Evolutionary conservation across 2,888 invertebrate species (phyloP).

Genomic region (Drosophila nr. fundita): DNA sequence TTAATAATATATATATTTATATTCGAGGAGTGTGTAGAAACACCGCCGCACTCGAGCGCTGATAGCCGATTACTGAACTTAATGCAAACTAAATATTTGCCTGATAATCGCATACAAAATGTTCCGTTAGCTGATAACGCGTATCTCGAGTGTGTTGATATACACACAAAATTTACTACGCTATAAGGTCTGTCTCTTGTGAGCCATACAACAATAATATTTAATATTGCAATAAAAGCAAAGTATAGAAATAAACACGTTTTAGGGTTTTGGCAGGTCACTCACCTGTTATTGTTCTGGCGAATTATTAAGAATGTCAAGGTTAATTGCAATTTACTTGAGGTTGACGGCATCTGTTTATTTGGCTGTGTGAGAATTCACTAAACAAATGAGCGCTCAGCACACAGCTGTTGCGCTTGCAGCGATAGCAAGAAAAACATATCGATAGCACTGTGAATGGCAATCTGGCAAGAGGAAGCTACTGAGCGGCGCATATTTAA

Average conservation of each 20-base stretch:
- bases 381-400: slow-evolving; percentile 45
- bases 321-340: neutral
- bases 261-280: slow-evolving; percentile 1
- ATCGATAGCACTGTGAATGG: slow-evolving; percentile 24
- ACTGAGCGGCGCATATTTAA: neutral
- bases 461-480: neutral
- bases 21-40: slow-evolving; percentile 5
- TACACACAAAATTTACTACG: slow-evolving; percentile 3
- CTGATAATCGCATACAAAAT: slow-evolving; percentile 49
- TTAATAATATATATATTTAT: slow-evolving; percentile 4
- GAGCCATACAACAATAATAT: neutral
- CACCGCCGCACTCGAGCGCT: slow-evolving; percentile 50
- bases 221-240: slow-evolving; percentile 7
- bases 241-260: neutral
- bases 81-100: slow-evolving; percentile 28
- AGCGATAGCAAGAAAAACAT: slow-evolving; percentile 20
- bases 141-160: slow-evolving; percentile 17
- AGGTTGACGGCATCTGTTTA: slow-evolving; percentile 19
- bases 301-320: slow-evolving; percentile 1
- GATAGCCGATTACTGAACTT: slow-evolving; percentile 52
- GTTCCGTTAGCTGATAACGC: slow-evolving; percentile 57
- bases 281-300: slow-evolving; percentile 31
- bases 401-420: slow-evolving; percentile 36
- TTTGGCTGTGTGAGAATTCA: slow-evolving; percentile 7
- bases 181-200: neutral